These are phyloP conservation scores for Baronia brevicornis DNA, from an alignment of 2,888 invertebrate genomes.

Conservation along the genomic window DNA sequence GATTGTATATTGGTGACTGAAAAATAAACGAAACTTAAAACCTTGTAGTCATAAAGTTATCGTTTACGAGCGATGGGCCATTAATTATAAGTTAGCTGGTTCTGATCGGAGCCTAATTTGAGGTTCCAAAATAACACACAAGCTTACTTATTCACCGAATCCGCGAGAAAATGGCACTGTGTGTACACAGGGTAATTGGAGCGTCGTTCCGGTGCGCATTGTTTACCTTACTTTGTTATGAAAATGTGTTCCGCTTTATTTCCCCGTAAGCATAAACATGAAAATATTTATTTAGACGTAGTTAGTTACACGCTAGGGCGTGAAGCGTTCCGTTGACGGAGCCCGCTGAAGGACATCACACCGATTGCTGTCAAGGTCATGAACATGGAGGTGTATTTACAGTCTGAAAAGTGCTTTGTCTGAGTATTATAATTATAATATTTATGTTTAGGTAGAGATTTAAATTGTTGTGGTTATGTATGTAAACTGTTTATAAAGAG, in stretches of 20 bases:
- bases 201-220: conserved; percentile 46
- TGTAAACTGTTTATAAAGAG: no score
- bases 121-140: no score
- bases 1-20: no score
- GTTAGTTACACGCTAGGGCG: not conserved
- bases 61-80: no score
- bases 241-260: conserved; percentile 34
- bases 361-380: not conserved
- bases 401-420: no score
- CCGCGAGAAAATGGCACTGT: conserved; percentile 17
- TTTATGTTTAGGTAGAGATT: no score
- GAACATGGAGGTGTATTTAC: conserved; percentile 2
- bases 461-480: no score
- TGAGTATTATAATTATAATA: no score
- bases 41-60: no score
- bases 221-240: conserved; percentile 31
- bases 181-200: conserved; percentile 32
- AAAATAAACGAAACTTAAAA: no score
- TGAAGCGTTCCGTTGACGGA: conserved; percentile 4
- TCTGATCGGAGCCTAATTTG: no score
- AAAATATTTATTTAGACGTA: conserved; percentile 22
- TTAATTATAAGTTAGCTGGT: no score
- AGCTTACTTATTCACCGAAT: conserved; percentile 19
- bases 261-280: conserved; percentile 30
- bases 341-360: conserved; percentile 3